Base-by-base conservation (phyloP, 1,140 invertebrate species). In the Zaprionus camerounensis region DNA sequence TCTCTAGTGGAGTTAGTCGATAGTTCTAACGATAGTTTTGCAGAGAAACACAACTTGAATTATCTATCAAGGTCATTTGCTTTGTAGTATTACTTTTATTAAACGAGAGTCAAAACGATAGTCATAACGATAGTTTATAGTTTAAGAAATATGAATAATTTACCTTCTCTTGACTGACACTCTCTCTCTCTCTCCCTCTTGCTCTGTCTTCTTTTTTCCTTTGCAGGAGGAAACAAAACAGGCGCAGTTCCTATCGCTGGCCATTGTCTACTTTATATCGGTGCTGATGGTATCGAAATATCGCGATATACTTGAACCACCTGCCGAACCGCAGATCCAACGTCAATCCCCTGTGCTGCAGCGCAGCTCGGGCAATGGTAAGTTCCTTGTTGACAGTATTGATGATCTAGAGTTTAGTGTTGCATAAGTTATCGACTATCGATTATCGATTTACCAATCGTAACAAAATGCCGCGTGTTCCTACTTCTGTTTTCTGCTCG, bases 211-310 rank as follows among this genome's bases (percentile, higher is more conserved):
- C 38, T n/a, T 2, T 17, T 17, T 17, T 17, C 28, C 3, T 3
- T 17, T 7, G 94, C 93, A 99, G 98, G 99, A 99, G 95, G 99
- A 99, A 94, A 99, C 98, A 56, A 99, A 99, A 93, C 99, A 99
- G 94, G 98, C 99, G 6, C 99, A 99, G 94, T 99, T 99, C 95
- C 94, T 99, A 76, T 99, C 99, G 49, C 94, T 99, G 82, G 98
- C 99, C 73, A 99, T 99, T 93, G 98, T 99, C 64, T 99, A 99
- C 94, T 99, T 99, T 94, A 98, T 99, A 81, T 99, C 98, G 68
- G 99, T 99, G 75, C 94, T 99, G 91, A 99, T 99, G 99, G 99
- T 99, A 58, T 99, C 99, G 41, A 99, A 99, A 93, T 99, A 99
- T 93, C 95, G 99, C 57, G 99, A 99, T 92, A 99, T 99, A 82